These are phyloP conservation scores for Ursus arctos DNA, from an alignment of 2,113 vertebrate species.

Conservation along the genomic window DNA sequence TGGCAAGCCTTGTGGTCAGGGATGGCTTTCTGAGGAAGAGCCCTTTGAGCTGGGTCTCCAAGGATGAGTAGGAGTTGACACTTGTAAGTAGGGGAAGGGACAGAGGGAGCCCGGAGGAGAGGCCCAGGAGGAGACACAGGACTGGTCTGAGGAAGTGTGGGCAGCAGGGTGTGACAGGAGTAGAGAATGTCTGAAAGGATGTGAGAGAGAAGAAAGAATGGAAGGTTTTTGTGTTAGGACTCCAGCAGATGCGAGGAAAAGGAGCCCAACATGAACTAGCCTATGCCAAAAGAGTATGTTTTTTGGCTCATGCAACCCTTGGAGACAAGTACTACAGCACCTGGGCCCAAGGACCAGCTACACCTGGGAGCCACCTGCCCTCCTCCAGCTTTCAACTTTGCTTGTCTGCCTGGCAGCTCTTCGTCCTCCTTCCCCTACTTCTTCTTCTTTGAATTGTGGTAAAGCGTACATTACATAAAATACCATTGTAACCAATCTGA, in stretches of 20 bases:
- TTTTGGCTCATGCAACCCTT: neutral
- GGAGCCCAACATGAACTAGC: neutral
- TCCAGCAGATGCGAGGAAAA: neutral
- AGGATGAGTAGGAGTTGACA: neutral
- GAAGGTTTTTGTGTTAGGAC: neutral
- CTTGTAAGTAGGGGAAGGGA: neutral
- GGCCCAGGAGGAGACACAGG: neutral
- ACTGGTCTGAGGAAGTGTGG: neutral
- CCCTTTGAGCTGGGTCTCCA: neutral
- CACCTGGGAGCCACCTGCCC: neutral
- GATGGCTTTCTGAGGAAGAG: neutral
- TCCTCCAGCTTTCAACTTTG: neutral
- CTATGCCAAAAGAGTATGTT: neutral
- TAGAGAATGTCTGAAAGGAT: neutral
- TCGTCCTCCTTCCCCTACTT: neutral
- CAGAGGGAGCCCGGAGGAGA: neutral
- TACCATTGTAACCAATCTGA: neutral
- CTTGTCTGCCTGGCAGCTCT: neutral
- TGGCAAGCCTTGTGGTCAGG: neutral
- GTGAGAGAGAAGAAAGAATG: neutral
- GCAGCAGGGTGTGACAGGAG: neutral
- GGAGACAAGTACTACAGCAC: neutral
- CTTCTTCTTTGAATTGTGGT: neutral
- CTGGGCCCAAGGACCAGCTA: neutral
- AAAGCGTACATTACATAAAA: neutral